Conservation (phyloP, 2,888 invertebrate species). For the Lithodes maja region DNA sequence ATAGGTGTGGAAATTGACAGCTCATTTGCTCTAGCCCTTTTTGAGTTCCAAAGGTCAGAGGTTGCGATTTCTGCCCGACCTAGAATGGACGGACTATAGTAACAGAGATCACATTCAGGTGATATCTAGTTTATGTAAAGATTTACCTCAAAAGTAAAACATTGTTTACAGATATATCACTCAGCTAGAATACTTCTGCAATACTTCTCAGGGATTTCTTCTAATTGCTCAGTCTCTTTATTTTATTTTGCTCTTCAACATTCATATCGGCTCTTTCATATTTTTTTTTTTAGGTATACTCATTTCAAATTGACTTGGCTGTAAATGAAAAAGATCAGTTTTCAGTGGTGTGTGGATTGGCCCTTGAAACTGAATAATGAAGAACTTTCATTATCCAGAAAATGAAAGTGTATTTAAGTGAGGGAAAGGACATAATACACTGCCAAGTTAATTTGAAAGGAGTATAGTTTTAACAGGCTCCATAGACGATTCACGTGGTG, state of each 20-base stretch:
- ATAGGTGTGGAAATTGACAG: no score
- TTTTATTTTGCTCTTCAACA: conserved; percentile 25
- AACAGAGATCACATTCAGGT: not conserved
- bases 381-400: not conserved
- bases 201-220: conserved; percentile 66
- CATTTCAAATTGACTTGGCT: not conserved
- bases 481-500: conserved; percentile 20
- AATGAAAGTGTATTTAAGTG: not conserved
- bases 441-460: no score
- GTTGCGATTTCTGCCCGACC: no score
- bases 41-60: no score
- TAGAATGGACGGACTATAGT: no score
- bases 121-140: conserved; percentile 24
- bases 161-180: conserved; percentile 14
- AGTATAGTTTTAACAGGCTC: not conserved
- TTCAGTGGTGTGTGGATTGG: no score
- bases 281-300: not conserved
- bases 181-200: conserved; percentile 57
- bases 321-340: no score
- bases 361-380: no score
- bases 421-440: not conserved
- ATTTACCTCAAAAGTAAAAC: conserved; percentile 19
- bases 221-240: conserved; percentile 52
- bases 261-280: not conserved
- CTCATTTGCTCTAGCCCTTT: no score